Evolutionary conservation across 2,888 invertebrate species (phyloP).

Genomic region (Lutraria lutraria): DNA sequence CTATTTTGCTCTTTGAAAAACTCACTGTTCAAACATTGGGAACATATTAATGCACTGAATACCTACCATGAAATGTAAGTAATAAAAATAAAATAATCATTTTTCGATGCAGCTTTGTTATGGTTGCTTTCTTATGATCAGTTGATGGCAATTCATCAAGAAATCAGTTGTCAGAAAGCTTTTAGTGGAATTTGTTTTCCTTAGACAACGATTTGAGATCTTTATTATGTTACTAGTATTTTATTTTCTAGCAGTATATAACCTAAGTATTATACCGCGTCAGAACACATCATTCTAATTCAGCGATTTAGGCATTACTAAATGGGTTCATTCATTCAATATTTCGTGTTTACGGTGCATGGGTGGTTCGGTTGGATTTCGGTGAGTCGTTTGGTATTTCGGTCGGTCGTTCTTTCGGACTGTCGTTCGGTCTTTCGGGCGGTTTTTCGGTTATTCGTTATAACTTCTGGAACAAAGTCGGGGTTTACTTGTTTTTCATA

Average conservation of each 20-base stretch:
- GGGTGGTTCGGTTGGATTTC: no score
- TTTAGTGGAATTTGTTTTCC: neutral
- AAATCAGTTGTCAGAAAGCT: neutral
- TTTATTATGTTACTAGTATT: constrained; percentile 1
- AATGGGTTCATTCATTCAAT: neutral
- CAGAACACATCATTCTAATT: neutral
- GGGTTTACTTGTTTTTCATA: no score
- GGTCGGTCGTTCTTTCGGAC: no score
- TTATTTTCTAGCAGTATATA: neutral
- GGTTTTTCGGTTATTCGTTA: no score
- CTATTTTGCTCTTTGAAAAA: no score
- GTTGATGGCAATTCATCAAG: neutral
- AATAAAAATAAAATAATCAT: neutral
- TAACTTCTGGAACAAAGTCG: no score
- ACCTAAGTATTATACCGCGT: neutral
- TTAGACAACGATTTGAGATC: neutral
- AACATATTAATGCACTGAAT: no score
- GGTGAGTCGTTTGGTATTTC: no score
- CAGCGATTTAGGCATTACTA: neutral
- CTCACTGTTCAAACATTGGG: no score
- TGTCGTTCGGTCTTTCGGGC: no score
- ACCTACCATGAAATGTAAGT: neutral
- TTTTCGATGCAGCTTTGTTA: neutral
- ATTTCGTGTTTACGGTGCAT: no score
- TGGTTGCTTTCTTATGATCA: neutral